Evolutionary conservation across 1,140 invertebrate species (phyloP).

Genomic region (Vanessa tameamea): DNA sequence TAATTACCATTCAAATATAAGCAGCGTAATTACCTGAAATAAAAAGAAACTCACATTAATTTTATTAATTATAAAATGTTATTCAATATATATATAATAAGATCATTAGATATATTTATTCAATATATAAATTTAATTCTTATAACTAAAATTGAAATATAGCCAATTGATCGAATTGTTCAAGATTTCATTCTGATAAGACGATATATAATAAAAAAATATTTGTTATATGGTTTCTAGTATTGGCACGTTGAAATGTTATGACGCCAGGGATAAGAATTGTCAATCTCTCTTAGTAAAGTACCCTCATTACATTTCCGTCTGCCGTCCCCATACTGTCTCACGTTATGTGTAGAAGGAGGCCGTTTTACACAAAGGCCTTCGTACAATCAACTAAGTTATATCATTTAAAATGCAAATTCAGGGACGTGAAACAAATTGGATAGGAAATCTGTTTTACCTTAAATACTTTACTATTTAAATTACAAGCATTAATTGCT

Average conservation of each 20-base stretch:
- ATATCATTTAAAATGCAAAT: slow-evolving; percentile 32
- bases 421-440: slow-evolving; percentile 12
- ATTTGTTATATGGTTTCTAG: too few species aligned
- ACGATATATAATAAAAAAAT: too few species aligned
- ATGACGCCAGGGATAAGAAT: slow-evolving; percentile 40
- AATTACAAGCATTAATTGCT: not conserved
- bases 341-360: slow-evolving; percentile 38
- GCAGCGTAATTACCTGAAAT: slow-evolving; percentile 35
- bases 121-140: too few species aligned
- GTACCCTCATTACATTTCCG: slow-evolving; percentile 40
- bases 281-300: slow-evolving; percentile 33
- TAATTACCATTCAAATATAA: slow-evolving; percentile 13
- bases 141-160: too few species aligned
- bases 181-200: too few species aligned
- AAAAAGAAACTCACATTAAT: slow-evolving; percentile 10
- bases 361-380: slow-evolving; percentile 28
- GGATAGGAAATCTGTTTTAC: slow-evolving; percentile 5
- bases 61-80: not conserved
- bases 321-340: slow-evolving; percentile 32
- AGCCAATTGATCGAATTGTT: too few species aligned
- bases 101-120: too few species aligned
- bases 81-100: too few species aligned
- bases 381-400: slow-evolving; percentile 34
- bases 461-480: not conserved
- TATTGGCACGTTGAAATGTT: slow-evolving; percentile 31